A percentile compares a stretch with the other conserved stretches of the same genome.
These are phyloP conservation scores for Ditylenchus dipsaci DNA, from an alignment of 1,140 invertebrate genomes.

Conservation along the genomic window DNA sequence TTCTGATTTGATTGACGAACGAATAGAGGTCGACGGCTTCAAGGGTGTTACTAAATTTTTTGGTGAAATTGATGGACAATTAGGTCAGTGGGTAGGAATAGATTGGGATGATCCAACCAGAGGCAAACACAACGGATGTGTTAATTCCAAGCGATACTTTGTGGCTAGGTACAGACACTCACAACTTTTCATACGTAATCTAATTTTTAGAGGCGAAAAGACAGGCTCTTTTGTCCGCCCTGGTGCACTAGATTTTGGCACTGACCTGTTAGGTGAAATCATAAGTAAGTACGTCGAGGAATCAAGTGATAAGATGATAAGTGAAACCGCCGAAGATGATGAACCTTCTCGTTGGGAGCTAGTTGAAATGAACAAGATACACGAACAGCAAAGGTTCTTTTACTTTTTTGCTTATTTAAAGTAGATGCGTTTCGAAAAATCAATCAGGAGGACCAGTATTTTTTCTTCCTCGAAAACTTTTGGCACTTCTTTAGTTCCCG, in stretches of 20 bases:
- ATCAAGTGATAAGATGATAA: conserved; percentile 7
- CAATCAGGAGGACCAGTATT: too few relatives aligned
- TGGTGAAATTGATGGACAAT: conserved; percentile 29
- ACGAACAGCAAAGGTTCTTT: conserved; percentile 7
- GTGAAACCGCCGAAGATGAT: background rate
- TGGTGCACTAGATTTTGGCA: conserved; percentile 23
- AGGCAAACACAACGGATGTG: conserved; percentile 39
- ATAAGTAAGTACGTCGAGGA: conserved; percentile 16
- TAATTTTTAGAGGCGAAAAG: conserved; percentile 26
- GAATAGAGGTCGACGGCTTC: conserved; percentile 10
- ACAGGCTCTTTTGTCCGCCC: conserved; percentile 41
- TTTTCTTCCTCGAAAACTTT: too few relatives aligned
- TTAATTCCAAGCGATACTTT: conserved; percentile 42
- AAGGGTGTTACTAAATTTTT: conserved; percentile 28
- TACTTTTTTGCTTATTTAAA: too few relatives aligned
- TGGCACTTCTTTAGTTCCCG: too few relatives aligned
- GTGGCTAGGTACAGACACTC: conserved; percentile 32
- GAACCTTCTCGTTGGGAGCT: conserved; percentile 16
- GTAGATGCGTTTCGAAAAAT: too few relatives aligned
- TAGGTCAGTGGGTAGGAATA: conserved; percentile 35
- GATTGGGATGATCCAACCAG: conserved; percentile 39
- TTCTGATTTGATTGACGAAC: background rate
- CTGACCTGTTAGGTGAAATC: conserved; percentile 26
- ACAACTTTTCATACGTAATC: background rate
- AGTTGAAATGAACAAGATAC: conserved; percentile 32